These are phyloP conservation scores for Epizoanthus rinbou DNA, from an alignment of 92 coral and sea anemone genomes.

Conservation along the genomic window DNA sequence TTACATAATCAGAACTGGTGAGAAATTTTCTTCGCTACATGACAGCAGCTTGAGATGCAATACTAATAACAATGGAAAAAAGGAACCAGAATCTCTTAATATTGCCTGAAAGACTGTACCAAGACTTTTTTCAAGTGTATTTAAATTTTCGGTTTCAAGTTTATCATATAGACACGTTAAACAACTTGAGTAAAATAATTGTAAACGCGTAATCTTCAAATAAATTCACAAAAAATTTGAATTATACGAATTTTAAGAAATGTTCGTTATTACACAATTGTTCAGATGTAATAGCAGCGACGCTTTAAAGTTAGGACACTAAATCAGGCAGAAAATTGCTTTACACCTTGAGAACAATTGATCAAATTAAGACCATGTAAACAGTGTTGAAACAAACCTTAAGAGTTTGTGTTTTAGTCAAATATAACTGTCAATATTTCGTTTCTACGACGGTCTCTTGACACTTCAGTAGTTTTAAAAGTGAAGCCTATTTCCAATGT, in stretches of 20 bases:
- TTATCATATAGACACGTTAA: background rate
- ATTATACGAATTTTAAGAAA: background rate
- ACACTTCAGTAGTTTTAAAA: too few relatives aligned
- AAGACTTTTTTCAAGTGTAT: background rate
- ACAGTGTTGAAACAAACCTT: slow-evolving; percentile 4
- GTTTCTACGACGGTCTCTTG: background rate
- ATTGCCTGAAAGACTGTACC: too few relatives aligned
- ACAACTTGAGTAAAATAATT: background rate
- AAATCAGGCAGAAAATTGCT: slow-evolving; percentile 1
- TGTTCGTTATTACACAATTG: background rate
- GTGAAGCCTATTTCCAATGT: too few relatives aligned
- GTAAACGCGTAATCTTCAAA: background rate
- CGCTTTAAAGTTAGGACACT: background rate
- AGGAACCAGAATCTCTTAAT: too few relatives aligned
- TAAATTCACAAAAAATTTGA: background rate
- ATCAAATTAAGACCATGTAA: slow-evolving; percentile 25
- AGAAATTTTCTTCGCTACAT: background rate
- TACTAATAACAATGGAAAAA: too few relatives aligned
- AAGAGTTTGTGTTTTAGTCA: background rate
- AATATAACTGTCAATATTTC: background rate
- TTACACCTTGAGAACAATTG: slow-evolving; percentile 30
- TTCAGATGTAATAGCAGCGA: background rate
- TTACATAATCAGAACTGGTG: background rate
- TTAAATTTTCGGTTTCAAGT: background rate
- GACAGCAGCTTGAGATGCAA: too few relatives aligned